These are phyloP conservation scores for Cyprinodon brontotheroides DNA, from an alignment of 2,113 vertebrate genomes.

Conservation along the genomic window DNA sequence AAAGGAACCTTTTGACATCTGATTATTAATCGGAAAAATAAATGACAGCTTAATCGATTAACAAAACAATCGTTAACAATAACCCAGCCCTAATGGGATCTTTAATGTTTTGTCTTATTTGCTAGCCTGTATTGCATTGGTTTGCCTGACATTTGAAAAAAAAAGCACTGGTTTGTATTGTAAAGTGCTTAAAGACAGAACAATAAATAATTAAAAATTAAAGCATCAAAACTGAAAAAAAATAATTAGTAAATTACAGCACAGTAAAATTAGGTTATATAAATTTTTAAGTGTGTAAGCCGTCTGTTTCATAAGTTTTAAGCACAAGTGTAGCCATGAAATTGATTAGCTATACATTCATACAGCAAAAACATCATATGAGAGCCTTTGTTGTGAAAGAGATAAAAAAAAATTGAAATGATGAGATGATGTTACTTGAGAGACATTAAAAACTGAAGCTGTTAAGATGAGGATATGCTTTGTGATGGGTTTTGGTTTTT, in stretches of 20 bases:
- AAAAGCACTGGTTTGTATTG: background rate
- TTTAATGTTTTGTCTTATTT: no score
- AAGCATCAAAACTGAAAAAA: background rate
- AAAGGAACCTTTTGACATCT: no score
- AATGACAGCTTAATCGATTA: no score
- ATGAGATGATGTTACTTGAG: slow-evolving; percentile 27
- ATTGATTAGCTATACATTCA: slow-evolving; percentile 35
- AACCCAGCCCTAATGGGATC: no score
- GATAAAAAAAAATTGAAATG: slow-evolving; percentile 37
- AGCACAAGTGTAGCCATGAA: slow-evolving; percentile 33
- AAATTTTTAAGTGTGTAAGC: background rate
- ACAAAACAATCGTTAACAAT: no score
- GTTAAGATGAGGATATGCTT: slow-evolving; percentile 38
- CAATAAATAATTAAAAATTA: background rate
- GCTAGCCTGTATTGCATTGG: no score
- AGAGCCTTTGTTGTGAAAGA: slow-evolving; percentile 34
- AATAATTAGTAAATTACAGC: background rate
- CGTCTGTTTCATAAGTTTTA: background rate
- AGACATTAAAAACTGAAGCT: slow-evolving; percentile 43
- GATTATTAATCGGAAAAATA: no score
- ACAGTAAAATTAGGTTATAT: background rate
- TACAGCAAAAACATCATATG: slow-evolving; percentile 24
- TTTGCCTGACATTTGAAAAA: no score
- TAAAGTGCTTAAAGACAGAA: background rate
- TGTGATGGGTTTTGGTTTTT: slow-evolving; percentile 35